Conservation (phyloP, 37 sponge, comb jelly and placozoan genomes). For the Aphrocallistes beatrix region DNA sequence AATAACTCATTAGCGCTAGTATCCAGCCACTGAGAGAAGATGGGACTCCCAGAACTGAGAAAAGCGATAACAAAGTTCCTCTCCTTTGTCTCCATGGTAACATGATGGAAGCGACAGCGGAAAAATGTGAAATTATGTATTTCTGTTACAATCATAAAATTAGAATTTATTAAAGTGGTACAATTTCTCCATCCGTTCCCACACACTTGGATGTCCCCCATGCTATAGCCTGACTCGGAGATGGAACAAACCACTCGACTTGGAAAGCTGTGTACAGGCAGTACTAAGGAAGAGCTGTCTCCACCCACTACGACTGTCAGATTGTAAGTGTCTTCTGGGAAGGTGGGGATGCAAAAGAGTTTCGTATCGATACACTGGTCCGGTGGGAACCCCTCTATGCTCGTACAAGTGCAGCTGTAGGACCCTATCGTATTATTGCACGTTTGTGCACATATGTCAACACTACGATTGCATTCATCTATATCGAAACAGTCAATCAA, state of each 20-base stretch:
- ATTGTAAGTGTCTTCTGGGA: background rate
- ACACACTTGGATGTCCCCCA: background rate
- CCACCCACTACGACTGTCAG: background rate
- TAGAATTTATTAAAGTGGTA: too few relatives aligned
- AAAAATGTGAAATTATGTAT: too few relatives aligned
- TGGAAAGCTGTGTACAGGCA: background rate
- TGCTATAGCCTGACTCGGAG: background rate
- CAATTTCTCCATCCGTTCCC: background rate
- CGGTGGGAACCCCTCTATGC: background rate
- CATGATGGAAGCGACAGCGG: too few relatives aligned
- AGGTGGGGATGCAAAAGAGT: background rate
- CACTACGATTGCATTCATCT: background rate
- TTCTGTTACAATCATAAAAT: too few relatives aligned
- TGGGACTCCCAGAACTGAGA: too few relatives aligned
- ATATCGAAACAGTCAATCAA: background rate
- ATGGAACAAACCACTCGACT: background rate
- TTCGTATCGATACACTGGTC: background rate
- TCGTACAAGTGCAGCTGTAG: background rate
- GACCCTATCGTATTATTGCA: background rate
- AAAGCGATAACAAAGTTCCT: background rate
- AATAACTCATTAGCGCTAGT: too few relatives aligned
- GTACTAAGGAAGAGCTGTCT: background rate
- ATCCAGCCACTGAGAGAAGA: too few relatives aligned
- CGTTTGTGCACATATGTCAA: background rate
- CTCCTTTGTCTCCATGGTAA: too few relatives aligned